These are phyloP conservation scores for Diceros bicornis DNA, from an alignment of 2,797 vertebrate genomes.

Conservation along the genomic window DNA sequence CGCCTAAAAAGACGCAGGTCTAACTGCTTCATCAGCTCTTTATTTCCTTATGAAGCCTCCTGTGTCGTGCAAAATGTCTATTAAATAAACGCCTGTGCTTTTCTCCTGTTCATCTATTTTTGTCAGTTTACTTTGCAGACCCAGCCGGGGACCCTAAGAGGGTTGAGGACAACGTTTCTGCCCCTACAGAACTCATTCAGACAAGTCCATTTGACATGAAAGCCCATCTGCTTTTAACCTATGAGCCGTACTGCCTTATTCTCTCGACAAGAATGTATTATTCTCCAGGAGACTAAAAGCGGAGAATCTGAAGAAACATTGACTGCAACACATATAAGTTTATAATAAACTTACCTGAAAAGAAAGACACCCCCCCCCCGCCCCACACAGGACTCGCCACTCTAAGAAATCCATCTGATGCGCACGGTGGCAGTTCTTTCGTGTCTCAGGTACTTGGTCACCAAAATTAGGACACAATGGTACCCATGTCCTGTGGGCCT, in stretches of 20 bases:
- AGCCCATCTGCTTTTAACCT: background rate
- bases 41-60: background rate
- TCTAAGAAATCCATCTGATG: background rate
- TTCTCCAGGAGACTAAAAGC: background rate
- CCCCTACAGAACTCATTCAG: background rate
- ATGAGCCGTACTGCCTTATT: background rate
- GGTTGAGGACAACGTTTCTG: background rate
- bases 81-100: background rate
- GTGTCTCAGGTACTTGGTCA: background rate
- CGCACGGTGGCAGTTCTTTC: background rate
- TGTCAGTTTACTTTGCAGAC: background rate
- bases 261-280: background rate
- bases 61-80: background rate
- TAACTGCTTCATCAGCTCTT: background rate
- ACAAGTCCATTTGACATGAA: no score
- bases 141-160: background rate
- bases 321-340: background rate
- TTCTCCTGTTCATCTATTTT: background rate
- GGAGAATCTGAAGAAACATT: background rate
- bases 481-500: background rate
- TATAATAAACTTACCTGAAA: background rate
- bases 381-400: background rate
- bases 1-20: fast-evolving
- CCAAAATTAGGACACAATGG: background rate
- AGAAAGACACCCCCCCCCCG: background rate